A percentile compares a stretch with the other conserved stretches of the same genome.
phyloP scores from a whole-genome alignment of 2,113 vertebrate genomes.

The Ornithorhynchus anatinus region DNA sequence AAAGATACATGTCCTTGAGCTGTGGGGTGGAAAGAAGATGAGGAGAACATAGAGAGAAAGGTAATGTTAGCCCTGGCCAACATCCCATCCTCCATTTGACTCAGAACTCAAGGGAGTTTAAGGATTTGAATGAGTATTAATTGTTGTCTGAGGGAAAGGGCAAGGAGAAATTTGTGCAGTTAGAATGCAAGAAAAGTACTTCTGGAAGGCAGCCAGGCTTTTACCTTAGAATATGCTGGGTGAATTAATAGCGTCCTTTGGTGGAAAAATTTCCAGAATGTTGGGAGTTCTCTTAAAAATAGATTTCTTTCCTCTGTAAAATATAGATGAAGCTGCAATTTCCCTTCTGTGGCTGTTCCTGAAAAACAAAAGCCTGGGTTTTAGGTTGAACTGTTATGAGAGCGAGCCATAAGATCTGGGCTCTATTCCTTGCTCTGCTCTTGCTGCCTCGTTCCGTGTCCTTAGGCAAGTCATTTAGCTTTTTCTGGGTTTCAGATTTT shows the following conservation, averaged over 20 bases:
- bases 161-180: background rate
- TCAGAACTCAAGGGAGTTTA: no score
- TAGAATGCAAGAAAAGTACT: background rate
- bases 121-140: no score
- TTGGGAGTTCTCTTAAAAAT: background rate
- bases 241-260: background rate
- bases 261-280: background rate
- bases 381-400: background rate
- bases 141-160: background rate
- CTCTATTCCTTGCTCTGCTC: background rate
- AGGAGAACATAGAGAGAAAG: background rate
- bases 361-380: background rate
- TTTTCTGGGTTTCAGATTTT: background rate
- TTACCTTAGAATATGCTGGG: background rate
- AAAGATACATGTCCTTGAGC: background rate
- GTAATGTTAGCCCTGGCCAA: background rate
- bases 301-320: constrained; percentile 3
- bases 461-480: background rate
- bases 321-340: background rate
- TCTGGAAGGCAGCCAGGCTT: background rate
- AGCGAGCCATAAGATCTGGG: background rate
- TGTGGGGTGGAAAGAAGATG: background rate
- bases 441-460: constrained; percentile 10
- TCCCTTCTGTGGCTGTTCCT: background rate
- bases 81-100: background rate